These are phyloP conservation scores for Dendrolimus punctatus DNA, from an alignment of 1,140 invertebrate genomes.

Conservation along the genomic window DNA sequence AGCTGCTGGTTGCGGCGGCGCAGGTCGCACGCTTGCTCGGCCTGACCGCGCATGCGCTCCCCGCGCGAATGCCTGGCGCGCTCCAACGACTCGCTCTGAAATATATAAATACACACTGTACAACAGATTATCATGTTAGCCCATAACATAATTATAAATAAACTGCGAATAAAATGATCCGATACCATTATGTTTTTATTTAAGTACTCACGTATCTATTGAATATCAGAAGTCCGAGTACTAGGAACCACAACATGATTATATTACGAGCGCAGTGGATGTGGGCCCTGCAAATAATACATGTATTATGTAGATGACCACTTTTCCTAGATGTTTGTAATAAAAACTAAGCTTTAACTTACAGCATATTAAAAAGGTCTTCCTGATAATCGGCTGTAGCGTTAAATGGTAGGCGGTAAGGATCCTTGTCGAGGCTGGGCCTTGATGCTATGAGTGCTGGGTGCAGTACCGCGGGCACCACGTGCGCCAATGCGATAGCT, in stretches of 20 bases:
- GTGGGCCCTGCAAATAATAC: constrained; percentile 31
- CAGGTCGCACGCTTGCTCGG: constrained; percentile 89
- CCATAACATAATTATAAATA: not conserved
- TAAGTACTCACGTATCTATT: constrained; percentile 62
- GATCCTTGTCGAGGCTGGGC: constrained; percentile 33
- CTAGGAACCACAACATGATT: constrained; percentile 56
- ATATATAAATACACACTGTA: constrained; percentile 5
- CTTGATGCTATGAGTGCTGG: constrained; percentile 33
- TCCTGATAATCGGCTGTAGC: constrained; percentile 31
- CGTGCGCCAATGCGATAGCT: constrained; percentile 33
- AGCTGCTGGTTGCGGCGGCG: constrained; percentile 90
- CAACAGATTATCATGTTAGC: not conserved
- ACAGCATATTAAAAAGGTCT: constrained; percentile 33
- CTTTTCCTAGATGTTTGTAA: not conserved
- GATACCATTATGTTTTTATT: too few species aligned
- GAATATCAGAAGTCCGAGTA: constrained; percentile 45
- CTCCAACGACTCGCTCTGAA: constrained; percentile 44
- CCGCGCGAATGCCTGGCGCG: constrained; percentile 57
- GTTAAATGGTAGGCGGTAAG: constrained; percentile 36
- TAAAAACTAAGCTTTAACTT: constrained; percentile 16
- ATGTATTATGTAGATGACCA: too few species aligned
- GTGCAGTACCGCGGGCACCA: constrained; percentile 31
- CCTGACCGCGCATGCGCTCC: constrained; percentile 77
- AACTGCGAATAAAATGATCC: not conserved
- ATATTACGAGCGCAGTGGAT: constrained; percentile 41